phyloP scores from a whole-genome alignment of 2,797 vertebrate species.

The Podarcis lilfordi region DNA sequence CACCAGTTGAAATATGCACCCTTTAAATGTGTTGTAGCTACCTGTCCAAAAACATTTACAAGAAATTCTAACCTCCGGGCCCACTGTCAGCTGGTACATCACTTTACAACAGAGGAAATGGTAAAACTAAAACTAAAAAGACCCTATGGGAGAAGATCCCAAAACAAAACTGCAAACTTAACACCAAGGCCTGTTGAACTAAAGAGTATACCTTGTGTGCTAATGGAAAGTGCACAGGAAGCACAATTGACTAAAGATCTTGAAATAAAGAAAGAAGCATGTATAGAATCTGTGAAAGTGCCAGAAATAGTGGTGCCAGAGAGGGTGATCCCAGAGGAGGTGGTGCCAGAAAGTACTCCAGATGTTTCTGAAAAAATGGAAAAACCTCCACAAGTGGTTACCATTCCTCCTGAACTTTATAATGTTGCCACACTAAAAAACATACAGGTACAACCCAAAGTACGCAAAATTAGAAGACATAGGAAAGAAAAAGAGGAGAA shows the following conservation, averaged over 20 bases:
- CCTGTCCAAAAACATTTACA: constrained; percentile 93
- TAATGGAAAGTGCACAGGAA: constrained; percentile 69
- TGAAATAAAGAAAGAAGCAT: constrained; percentile 55
- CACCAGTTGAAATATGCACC: constrained; percentile 91
- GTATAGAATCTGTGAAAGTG: constrained; percentile 52
- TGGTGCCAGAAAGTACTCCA: constrained; percentile 68
- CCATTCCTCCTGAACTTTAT: constrained; percentile 63
- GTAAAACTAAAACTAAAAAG: constrained; percentile 88
- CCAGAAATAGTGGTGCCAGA: constrained; percentile 70
- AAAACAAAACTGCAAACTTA: constrained; percentile 67
- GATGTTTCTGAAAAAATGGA: constrained; percentile 73
- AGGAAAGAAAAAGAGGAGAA: constrained; percentile 84
- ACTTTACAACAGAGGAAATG: constrained; percentile 89
- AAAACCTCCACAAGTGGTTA: constrained; percentile 57
- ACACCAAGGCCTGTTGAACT: constrained; percentile 64
- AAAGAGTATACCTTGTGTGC: constrained; percentile 59
- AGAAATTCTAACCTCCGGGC: constrained; percentile 95
- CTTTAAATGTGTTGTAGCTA: constrained; percentile 89
- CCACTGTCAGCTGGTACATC: constrained; percentile 92
- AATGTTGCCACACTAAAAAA: constrained; percentile 35
- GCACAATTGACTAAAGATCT: constrained; percentile 54
- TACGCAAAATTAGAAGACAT: constrained; percentile 69
- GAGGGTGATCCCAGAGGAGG: constrained; percentile 66
- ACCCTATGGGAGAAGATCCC: constrained; percentile 80
- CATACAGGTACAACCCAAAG: constrained; percentile 62